phyloP scores from a whole-genome alignment of 2,797 vertebrate genomes.

The Telmatherina bonti region DNA sequence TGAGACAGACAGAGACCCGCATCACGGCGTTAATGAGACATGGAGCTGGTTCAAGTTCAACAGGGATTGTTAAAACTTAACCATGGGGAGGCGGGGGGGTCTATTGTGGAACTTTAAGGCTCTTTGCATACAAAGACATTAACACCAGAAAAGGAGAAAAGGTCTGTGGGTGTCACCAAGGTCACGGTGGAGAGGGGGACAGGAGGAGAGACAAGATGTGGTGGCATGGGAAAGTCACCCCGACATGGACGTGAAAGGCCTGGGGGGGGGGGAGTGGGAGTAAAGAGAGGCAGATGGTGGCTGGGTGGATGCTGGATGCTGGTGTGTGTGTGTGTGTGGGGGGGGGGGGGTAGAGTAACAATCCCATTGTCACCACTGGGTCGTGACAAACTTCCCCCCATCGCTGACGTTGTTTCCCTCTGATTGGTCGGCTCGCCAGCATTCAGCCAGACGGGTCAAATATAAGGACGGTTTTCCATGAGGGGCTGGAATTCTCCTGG shows the following conservation, averaged over 20 bases:
- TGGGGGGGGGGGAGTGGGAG: constrained; percentile 54
- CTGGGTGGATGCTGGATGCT: constrained; percentile 66
- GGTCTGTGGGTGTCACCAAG: constrained; percentile 61
- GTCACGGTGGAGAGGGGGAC: constrained; percentile 71
- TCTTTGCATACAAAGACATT: constrained; percentile 67
- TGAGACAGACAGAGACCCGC: neutral
- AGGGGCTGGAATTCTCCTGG: neutral
- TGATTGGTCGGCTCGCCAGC: constrained; percentile 66
- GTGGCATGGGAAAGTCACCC: constrained; percentile 89
- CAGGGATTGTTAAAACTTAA: constrained; percentile 39
- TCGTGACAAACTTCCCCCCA: constrained; percentile 76
- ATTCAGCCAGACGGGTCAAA: constrained; percentile 37
- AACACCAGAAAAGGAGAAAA: constrained; percentile 60
- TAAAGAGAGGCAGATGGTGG: constrained; percentile 83
- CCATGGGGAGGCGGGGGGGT: constrained; percentile 55
- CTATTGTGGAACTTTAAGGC: constrained; percentile 60
- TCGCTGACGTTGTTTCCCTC: constrained; percentile 69
- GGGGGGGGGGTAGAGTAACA: constrained; percentile 76
- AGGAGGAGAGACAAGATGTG: constrained; percentile 55
- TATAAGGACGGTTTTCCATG: too few relatives aligned
- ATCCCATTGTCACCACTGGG: constrained; percentile 75
- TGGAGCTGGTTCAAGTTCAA: constrained; percentile 78
- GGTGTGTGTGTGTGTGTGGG: constrained; percentile 59
- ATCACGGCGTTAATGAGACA: constrained; percentile 53
- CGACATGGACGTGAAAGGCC: constrained; percentile 75